Evolutionary conservation across 2,888 invertebrate species (phyloP), one percentile per base, ranked within the genome.

Genomic region (Epistrophe grossulariae): DNA sequence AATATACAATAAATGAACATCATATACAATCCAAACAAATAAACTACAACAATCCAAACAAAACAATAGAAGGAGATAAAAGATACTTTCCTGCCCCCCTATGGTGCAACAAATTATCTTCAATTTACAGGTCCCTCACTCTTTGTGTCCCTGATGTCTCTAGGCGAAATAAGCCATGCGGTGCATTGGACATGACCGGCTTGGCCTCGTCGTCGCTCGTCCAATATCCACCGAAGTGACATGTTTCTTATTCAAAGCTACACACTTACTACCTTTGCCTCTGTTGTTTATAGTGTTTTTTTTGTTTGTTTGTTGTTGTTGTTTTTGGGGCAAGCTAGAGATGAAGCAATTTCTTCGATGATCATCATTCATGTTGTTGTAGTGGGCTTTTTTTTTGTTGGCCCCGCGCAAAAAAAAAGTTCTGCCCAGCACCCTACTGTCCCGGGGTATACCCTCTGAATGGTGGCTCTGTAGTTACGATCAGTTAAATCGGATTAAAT

Each of bases 101-200:
- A 88, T 81, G 68, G 89, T 79, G 89, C 89, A 89, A 89, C 89
- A 89, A 89, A 89, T 89, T 89, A 89, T 89, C 89, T 89, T 88
- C 88, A 89, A 89, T 89, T 89, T 89, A 89, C 88, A 89, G 88
- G 79, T 38, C 82, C 87, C 87, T 28, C 31, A 4, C 64, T 64
- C 45, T 43, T 31, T 64, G n/a, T 64, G 17, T 8, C 48, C 35
- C 8, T 45, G 24, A 24, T 24, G 31, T 24, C 71, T 82, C 79
- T 79, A 76, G 76, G 79, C 68, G 40, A 79, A 87, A 72, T 79
- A 70, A 64, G 76, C 74, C 77, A 74, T 59, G 59, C 77, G 72
- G 76, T 59, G 81, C 60, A 73, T 57, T 50, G 71, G 59, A 79
- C 79, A 83, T 76, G 82, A 82, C 82, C 87, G 70, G 79, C 60